These are phyloP conservation scores for Brachycybe producta DNA, from an alignment of 2,888 invertebrate species.

Conservation along the genomic window DNA sequence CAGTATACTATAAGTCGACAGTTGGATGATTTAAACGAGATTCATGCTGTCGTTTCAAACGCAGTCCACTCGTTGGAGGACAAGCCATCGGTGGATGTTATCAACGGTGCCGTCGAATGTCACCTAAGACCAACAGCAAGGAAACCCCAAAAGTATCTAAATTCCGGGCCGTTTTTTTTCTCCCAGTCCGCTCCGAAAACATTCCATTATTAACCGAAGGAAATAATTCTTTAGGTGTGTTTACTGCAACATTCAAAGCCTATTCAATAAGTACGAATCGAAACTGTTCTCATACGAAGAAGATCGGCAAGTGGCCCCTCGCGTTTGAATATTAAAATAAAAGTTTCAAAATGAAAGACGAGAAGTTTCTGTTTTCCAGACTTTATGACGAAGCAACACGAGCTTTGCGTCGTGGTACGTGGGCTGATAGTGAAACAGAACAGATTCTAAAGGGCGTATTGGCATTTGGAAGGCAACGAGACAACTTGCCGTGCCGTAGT, in stretches of 20 bases:
- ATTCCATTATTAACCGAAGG: not conserved
- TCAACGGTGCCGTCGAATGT: slow-evolving; percentile 43
- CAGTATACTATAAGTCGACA: slow-evolving; percentile 31
- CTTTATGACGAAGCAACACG: slow-evolving; percentile 19
- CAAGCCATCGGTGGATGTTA: slow-evolving; percentile 31
- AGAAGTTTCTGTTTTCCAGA: no score
- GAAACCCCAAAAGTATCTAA: slow-evolving; percentile 5
- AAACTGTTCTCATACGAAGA: slow-evolving; percentile 43
- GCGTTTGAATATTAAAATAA: no score
- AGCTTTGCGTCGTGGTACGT: slow-evolving; percentile 42
- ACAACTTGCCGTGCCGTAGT: not conserved
- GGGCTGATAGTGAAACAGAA: slow-evolving; percentile 49
- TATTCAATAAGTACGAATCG: slow-evolving; percentile 35
- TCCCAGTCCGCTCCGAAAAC: no score
- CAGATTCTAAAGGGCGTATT: slow-evolving; percentile 41
- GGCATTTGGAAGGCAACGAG: slow-evolving; percentile 1
- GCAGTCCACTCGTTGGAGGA: slow-evolving; percentile 30
- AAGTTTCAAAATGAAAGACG: no score
- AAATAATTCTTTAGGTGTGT: not conserved
- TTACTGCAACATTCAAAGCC: slow-evolving; percentile 32
- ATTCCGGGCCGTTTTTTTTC: slow-evolving; percentile 18
- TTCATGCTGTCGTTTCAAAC: slow-evolving; percentile 30
- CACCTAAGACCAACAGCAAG: slow-evolving; percentile 40
- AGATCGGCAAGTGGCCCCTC: slow-evolving; percentile 27
- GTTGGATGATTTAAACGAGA: slow-evolving; percentile 31